Percentiles rank a stretch among this genome's conserved stretches.
Conservation (phyloP, 2,888 invertebrate genomes). For the Thymelicus acteon region DNA sequence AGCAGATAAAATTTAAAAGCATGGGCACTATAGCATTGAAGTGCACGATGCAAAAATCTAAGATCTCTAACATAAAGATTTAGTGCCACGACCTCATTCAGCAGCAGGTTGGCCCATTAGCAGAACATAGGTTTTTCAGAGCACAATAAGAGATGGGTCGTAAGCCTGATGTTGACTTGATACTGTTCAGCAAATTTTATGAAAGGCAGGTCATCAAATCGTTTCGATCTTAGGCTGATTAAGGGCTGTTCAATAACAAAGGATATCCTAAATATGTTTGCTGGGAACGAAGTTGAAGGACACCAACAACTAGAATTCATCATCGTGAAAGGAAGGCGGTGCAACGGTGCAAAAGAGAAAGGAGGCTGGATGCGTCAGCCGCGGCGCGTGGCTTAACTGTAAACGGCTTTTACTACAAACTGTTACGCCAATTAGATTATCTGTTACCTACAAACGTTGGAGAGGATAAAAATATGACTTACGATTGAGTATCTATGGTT, state of each 20-base stretch:
- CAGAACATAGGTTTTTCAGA: too few relatives aligned
- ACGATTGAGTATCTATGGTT: too few relatives aligned
- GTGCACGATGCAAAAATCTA: too few relatives aligned
- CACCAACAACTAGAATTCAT: slow-evolving; percentile 17
- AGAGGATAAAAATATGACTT: neutral
- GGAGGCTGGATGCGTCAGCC: slow-evolving; percentile 20
- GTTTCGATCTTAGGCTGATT: neutral
- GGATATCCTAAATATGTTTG: neutral
- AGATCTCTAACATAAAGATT: too few relatives aligned
- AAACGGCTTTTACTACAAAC: slow-evolving; percentile 27
- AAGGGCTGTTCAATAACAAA: neutral
- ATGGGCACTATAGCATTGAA: too few relatives aligned
- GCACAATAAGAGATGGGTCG: too few relatives aligned
- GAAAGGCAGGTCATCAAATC: too few relatives aligned
- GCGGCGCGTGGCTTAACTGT: slow-evolving; percentile 23
- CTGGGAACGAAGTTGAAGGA: slow-evolving; percentile 11
- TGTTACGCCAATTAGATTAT: slow-evolving; percentile 14
- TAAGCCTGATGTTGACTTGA: too few relatives aligned
- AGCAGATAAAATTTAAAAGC: too few relatives aligned
- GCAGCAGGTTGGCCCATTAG: too few relatives aligned
- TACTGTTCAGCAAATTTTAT: too few relatives aligned
- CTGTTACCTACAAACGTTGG: neutral
- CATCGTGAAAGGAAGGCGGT: slow-evolving; percentile 26
- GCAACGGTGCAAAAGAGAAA: slow-evolving; percentile 33
- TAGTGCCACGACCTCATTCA: too few relatives aligned